These are phyloP conservation scores for Carabus problematicus DNA, from an alignment of 2,888 invertebrate genomes.

Conservation along the genomic window DNA sequence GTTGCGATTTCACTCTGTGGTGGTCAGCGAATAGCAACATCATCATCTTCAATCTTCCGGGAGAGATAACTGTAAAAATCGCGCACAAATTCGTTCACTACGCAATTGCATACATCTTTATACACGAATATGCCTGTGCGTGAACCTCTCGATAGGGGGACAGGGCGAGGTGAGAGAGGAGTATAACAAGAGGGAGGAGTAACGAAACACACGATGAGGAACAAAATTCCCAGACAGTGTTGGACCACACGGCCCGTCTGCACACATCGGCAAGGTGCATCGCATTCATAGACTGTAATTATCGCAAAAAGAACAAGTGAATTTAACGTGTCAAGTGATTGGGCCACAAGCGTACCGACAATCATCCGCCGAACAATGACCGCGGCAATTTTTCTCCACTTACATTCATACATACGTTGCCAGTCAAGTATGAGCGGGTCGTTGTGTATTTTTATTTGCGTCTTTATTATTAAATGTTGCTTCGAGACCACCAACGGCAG, in stretches of 20 bases:
- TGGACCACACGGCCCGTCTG: constrained; percentile 1
- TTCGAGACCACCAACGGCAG: no score
- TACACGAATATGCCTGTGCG: no score
- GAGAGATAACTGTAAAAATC: constrained; percentile 15
- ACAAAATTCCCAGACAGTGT: constrained; percentile 4
- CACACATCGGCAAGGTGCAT: constrained; percentile 19
- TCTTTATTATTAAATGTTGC: no score
- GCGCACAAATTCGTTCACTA: constrained; percentile 7
- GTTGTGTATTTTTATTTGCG: no score
- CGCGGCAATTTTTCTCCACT: background rate
- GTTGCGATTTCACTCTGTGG: background rate
- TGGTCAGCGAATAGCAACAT: background rate
- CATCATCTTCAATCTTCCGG: constrained; percentile 8
- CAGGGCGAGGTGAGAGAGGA: background rate
- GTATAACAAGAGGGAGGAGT: background rate
- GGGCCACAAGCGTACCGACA: background rate
- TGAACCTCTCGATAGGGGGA: background rate
- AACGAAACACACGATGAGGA: background rate
- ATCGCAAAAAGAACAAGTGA: constrained; percentile 8
- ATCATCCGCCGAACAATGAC: background rate
- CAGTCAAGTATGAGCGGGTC: no score
- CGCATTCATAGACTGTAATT: constrained; percentile 37
- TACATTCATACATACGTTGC: no score
- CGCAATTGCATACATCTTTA: constrained; percentile 1
- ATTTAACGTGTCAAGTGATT: constrained; percentile 24